These are phyloP conservation scores for Drosophila nasuta DNA, from an alignment of 1,140 invertebrate species.

Conservation along the genomic window DNA sequence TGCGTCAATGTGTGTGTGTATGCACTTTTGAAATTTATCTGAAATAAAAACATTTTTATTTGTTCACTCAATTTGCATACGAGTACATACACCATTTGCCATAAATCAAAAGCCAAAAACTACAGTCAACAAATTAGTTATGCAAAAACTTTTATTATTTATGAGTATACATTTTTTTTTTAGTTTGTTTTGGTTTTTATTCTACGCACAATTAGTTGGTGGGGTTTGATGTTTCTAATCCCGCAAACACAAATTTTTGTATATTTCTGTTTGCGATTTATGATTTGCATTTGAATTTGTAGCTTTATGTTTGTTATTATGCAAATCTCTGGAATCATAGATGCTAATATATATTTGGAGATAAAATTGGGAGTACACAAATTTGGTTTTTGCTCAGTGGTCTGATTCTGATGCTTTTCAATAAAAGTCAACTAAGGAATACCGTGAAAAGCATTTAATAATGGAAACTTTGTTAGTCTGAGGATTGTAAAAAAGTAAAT, in stretches of 20 bases:
- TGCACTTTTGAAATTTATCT: conserved; percentile 41
- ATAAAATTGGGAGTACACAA: too few species aligned
- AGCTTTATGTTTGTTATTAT: not conserved
- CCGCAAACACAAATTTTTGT: conserved; percentile 4
- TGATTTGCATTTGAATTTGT: not conserved
- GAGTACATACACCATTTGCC: conserved; percentile 8
- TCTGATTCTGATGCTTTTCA: too few species aligned
- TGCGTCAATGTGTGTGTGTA: not conserved
- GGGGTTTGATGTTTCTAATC: conserved; percentile 1
- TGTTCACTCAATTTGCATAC: conserved; percentile 34
- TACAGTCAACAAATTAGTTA: conserved; percentile 43
- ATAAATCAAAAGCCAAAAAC: conserved; percentile 42
- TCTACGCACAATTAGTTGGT: conserved; percentile 31
- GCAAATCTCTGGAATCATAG: not conserved
- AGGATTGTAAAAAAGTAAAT: too few species aligned
- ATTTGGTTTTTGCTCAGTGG: too few species aligned
- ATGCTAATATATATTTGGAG: too few species aligned
- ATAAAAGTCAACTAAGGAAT: too few species aligned
- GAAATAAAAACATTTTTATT: conserved; percentile 38
- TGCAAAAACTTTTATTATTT: conserved; percentile 37
- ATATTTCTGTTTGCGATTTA: conserved; percentile 4
- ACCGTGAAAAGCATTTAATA: too few species aligned
- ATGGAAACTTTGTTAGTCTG: too few species aligned
- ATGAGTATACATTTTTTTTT: conserved; percentile 22
- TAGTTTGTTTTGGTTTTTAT: not conserved